Percentiles rank a stretch among this genome's conserved stretches.
phyloP scores from a whole-genome alignment of 1,140 invertebrate species.

The Panulirus ornatus region DNA sequence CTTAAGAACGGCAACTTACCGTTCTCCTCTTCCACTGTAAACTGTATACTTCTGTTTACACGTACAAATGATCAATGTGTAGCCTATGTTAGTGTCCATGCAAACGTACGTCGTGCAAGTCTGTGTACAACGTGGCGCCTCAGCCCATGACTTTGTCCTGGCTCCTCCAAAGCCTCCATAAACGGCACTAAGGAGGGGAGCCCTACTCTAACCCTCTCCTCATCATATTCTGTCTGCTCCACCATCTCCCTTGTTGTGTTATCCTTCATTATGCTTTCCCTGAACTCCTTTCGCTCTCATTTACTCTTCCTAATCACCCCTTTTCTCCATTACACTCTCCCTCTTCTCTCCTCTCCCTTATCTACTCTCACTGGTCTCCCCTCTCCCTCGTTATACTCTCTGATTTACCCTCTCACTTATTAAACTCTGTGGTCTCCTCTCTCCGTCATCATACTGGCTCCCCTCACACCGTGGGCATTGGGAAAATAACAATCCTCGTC shows the following conservation, averaged over 20 bases:
- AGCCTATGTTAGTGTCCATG: no score
- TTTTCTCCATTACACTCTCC: neutral
- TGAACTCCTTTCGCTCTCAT: neutral
- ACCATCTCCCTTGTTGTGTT: neutral
- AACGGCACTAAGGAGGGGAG: no score
- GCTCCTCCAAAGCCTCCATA: no score
- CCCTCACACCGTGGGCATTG: neutral
- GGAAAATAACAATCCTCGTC: no score
- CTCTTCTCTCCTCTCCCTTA: neutral
- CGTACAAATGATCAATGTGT: no score
- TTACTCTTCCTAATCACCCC: neutral
- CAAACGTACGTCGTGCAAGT: no score
- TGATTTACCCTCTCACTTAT: no score
- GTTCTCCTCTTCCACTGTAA: no score
- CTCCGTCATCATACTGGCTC: neutral
- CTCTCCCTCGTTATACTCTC: neutral
- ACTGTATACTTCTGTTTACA: no score
- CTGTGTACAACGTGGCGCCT: no score
- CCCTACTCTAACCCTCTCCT: neutral
- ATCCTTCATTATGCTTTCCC: neutral
- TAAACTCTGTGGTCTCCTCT: neutral
- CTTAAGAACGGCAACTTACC: no score
- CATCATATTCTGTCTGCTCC: neutral
- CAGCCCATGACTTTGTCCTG: no score
- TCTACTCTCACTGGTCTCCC: neutral